Conservation (phyloP, 2,888 invertebrate species). For the Pammene fasciana region DNA sequence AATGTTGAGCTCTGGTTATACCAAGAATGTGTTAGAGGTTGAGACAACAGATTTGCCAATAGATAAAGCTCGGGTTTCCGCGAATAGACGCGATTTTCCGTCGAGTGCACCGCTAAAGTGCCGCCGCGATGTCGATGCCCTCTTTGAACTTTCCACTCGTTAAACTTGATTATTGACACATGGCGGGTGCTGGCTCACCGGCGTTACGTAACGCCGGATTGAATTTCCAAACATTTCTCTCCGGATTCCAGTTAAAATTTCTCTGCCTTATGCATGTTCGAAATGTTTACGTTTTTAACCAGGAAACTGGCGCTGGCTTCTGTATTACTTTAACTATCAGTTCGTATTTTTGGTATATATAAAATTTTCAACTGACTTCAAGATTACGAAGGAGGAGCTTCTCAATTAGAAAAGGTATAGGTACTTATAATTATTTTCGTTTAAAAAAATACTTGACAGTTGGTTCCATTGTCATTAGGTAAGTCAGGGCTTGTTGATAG, state of each 20-base stretch:
- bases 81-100: constrained; percentile 69
- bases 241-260: constrained; percentile 40
- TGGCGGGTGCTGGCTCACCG: constrained; percentile 54
- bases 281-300: constrained; percentile 20
- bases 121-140: constrained; percentile 68
- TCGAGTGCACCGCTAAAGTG: constrained; percentile 66
- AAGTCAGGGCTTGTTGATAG: too few relatives aligned
- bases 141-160: constrained; percentile 78
- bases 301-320: not conserved
- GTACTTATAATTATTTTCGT: too few relatives aligned
- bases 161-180: constrained; percentile 77
- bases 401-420: too few relatives aligned
- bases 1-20: not conserved
- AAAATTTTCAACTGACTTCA: too few relatives aligned
- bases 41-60: constrained; percentile 1
- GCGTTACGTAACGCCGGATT: constrained; percentile 62
- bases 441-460: too few relatives aligned
- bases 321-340: not conserved
- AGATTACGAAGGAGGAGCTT: too few relatives aligned
- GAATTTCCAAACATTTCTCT: constrained; percentile 52
- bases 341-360: not conserved
- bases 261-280: constrained; percentile 28
- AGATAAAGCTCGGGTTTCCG: constrained; percentile 59
- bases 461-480: too few relatives aligned
- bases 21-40: not conserved